Evolutionary conservation across 1,140 invertebrate genomes (phyloP).

Genomic region (Heliconius hermathena): DNA sequence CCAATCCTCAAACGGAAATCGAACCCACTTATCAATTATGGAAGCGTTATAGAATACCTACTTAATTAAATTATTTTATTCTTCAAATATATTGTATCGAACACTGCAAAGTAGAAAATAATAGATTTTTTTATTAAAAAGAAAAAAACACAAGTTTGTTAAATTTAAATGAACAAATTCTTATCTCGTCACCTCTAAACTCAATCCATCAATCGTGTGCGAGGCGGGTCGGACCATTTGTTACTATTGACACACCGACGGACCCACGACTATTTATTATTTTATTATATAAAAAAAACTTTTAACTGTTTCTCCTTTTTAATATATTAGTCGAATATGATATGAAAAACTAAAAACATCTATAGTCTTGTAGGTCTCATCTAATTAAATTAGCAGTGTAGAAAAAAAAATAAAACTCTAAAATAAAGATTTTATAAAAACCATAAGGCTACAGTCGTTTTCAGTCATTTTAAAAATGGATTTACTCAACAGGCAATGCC

Average conservation of each 20-base stretch:
- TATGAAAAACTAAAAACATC: too few relatives aligned
- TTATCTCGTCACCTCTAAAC: slow-evolving; percentile 24
- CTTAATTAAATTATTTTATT: too few relatives aligned
- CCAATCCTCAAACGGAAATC: too few relatives aligned
- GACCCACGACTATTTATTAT: slow-evolving; percentile 54
- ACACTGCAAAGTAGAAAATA: too few relatives aligned
- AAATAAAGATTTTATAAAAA: too few relatives aligned
- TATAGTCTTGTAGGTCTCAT: not conserved
- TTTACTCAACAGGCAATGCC: too few relatives aligned
- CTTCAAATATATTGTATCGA: too few relatives aligned
- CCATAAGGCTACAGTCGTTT: too few relatives aligned
- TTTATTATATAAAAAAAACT: not conserved
- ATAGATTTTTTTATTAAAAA: not conserved
- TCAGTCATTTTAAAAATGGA: too few relatives aligned
- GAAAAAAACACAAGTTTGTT: slow-evolving; percentile 1
- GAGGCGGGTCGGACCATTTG: slow-evolving; percentile 58
- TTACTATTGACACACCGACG: slow-evolving; percentile 70
- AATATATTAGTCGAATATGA: not conserved
- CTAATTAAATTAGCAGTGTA: not conserved
- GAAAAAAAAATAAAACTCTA: too few relatives aligned
- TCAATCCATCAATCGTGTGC: slow-evolving; percentile 55
- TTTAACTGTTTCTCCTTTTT: not conserved
- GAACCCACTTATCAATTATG: too few relatives aligned
- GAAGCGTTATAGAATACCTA: too few relatives aligned
- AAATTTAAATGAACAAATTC: slow-evolving; percentile 21